Evolutionary conservation across 1,140 invertebrate genomes (phyloP).

Genomic region (Pogonomyrmex barbatus): DNA sequence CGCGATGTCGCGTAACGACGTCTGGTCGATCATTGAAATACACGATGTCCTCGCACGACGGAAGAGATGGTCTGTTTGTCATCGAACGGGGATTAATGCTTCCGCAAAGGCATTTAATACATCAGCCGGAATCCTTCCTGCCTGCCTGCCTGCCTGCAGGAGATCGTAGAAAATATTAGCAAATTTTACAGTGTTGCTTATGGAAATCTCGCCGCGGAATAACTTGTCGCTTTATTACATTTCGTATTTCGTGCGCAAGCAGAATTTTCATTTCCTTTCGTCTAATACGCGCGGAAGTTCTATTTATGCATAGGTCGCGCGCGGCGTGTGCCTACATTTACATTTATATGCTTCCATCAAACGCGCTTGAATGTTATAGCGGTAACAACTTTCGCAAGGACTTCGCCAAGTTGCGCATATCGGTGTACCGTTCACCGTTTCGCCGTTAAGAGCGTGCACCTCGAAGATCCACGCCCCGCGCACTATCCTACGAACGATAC

Average conservation of each 20-base stretch:
- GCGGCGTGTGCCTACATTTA: slow-evolving; percentile 44
- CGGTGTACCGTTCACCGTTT: slow-evolving; percentile 46
- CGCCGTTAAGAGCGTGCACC: slow-evolving; percentile 6
- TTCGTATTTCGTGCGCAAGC: slow-evolving; percentile 49
- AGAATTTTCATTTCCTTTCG: slow-evolving; percentile 62
- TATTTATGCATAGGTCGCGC: slow-evolving; percentile 60
- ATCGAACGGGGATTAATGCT: slow-evolving; percentile 14
- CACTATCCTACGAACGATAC: slow-evolving; percentile 18
- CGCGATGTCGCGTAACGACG: slow-evolving; percentile 22
- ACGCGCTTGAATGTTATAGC: slow-evolving; percentile 53
- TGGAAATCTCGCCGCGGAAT: slow-evolving; percentile 47
- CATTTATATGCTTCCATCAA: slow-evolving; percentile 65
- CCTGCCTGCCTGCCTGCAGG: not conserved
- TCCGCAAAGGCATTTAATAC: slow-evolving; percentile 22
- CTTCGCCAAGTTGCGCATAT: slow-evolving; percentile 56
- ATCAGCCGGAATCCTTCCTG: not conserved
- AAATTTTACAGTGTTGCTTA: slow-evolving; percentile 13
- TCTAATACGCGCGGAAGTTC: slow-evolving; percentile 56
- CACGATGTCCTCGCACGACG: slow-evolving; percentile 19
- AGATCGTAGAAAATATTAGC: slow-evolving; percentile 41
- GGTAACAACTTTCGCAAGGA: slow-evolving; percentile 61
- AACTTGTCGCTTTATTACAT: slow-evolving; percentile 52
- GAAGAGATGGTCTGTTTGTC: slow-evolving; percentile 17
- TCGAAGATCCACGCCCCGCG: slow-evolving; percentile 50
- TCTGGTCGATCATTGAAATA: slow-evolving; percentile 60